Percentiles rank a stretch among this genome's conserved stretches.
Evolutionary conservation across 2,113 vertebrate genomes (phyloP).

Genomic region (Pterocles burchelli): DNA sequence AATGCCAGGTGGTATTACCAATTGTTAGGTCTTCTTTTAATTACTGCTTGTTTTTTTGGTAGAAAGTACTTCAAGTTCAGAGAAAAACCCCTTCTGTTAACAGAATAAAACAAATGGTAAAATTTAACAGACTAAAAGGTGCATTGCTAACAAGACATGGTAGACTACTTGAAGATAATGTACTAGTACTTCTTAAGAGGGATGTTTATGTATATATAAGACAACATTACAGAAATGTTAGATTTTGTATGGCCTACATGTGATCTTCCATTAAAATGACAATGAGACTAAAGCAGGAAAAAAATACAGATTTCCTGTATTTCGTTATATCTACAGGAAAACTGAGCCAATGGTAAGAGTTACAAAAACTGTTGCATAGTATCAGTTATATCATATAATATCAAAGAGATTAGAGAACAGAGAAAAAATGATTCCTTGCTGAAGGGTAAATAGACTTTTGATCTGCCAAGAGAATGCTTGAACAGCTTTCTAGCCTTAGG

Average conservation of each 20-base stretch:
- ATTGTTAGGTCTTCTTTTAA: conserved; percentile 29
- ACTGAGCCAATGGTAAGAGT: neutral
- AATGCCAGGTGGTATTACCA: neutral
- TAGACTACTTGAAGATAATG: neutral
- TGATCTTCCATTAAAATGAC: neutral
- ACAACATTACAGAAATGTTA: neutral
- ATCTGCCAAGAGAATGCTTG: conserved; percentile 3
- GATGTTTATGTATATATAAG: neutral
- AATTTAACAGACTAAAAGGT: neutral
- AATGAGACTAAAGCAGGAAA: neutral
- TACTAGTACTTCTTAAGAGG: neutral
- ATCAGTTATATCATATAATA: conserved; percentile 29
- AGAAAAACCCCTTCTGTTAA: neutral
- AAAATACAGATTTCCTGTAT: neutral
- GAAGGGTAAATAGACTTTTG: conserved; percentile 47
- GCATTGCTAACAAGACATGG: neutral
- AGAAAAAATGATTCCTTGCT: conserved; percentile 40
- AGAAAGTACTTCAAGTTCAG: neutral
- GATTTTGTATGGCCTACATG: neutral
- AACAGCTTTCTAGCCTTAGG: conserved; percentile 19
- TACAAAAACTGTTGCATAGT: neutral
- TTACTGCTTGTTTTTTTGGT: conserved; percentile 18
- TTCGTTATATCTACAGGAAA: neutral
- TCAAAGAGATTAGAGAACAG: conserved; percentile 23
- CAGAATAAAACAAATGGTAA: neutral